Percentiles rank a stretch among this genome's conserved stretches.
Conservation (phyloP, 1,140 invertebrate species). For the Penaeus vannamei region DNA sequence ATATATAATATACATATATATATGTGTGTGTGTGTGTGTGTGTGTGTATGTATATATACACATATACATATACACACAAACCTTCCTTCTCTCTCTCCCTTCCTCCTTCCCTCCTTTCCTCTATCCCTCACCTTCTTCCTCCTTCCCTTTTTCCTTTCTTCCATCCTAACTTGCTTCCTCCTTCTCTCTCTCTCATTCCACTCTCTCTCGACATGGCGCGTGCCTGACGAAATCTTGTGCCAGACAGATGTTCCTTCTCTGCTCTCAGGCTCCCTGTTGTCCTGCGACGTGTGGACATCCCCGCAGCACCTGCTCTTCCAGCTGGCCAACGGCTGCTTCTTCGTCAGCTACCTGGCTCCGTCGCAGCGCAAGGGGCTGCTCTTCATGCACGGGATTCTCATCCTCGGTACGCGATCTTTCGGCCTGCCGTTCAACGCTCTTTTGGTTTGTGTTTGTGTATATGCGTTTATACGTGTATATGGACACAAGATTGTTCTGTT, state of each 20-base stretch:
- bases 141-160: background rate
- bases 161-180: background rate
- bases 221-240: background rate
- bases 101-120: background rate
- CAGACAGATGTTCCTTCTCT: background rate
- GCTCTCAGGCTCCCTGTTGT: conserved; percentile 39
- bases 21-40: too few species aligned
- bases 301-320: conserved; percentile 82
- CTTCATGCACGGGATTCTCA: conserved; percentile 85
- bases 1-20: background rate
- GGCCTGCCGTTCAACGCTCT: background rate
- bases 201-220: background rate
- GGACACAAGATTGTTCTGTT: background rate
- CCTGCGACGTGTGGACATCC: conserved; percentile 47
- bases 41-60: background rate
- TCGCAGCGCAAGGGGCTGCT: conserved; percentile 84
- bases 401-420: conserved; percentile 78
- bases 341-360: conserved; percentile 83
- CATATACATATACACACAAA: background rate
- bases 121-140: background rate
- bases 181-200: background rate
- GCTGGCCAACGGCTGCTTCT: conserved; percentile 83
- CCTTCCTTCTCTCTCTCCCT: too few species aligned
- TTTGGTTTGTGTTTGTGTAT: background rate
- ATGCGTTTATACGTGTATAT: background rate